Evolutionary conservation across 1,140 invertebrate genomes (phyloP), one percentile per base, ranked within the genome.

Genomic region (Ptiloglossa arizonensis): DNA sequence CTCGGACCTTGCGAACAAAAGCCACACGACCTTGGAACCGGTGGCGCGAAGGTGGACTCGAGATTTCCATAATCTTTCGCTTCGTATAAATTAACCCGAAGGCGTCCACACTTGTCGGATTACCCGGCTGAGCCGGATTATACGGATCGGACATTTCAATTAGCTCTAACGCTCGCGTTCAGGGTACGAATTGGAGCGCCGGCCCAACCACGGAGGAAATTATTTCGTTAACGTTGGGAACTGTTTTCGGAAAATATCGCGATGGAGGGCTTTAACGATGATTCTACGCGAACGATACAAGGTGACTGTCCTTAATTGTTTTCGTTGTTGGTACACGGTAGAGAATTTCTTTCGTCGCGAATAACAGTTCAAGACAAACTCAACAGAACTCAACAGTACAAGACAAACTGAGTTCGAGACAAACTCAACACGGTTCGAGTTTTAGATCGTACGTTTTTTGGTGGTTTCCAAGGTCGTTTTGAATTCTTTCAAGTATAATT

Each of bases 11-110:
- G 6, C 9, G 22, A 5, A 35, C 11, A 41, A n/a, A n/a, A 57
- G 11, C 24, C 22, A 4, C 22, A 4, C n/a, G 48, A 32, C 5
- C 38, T 66, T 67, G 9, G 15, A 44, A 19, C 9, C 5, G 27
- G 6, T 24, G 8, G n/a, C 11, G 29, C 9, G 4, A 44, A 64
- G 35, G 41, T 32, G 15, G 59, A 52, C 35, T 8, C 27, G 35
- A 56, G 24, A 83, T 83, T 81, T 79, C 64, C 75, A 79, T 82
- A 82, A 83, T 67, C 75, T 63, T 66, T 72, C 71, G 50, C 52
- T 64, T 79, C 69, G 80, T 79, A 79, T 82, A 73, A 82, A 82
- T 83, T 83, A 83, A 54, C 76, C 32, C 52, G 13, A 59, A 83
- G 67, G 59, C 69, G 59, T 83, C 66, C 64, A 79, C 75, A 77